Conservation (phyloP, 2,797 vertebrate genomes). For the Meriones psammophilus region DNA sequence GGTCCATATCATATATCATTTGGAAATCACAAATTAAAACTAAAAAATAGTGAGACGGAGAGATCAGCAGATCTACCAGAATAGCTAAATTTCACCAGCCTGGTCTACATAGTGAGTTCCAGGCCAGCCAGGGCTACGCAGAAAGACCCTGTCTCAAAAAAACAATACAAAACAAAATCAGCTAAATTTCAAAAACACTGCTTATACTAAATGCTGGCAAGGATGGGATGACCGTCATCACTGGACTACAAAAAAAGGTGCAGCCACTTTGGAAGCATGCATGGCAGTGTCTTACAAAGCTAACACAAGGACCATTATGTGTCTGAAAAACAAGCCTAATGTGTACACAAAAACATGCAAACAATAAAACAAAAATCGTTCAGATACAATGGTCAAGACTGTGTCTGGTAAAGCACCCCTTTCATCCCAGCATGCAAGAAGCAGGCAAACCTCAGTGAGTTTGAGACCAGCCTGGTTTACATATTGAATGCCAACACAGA, state of each 20-base stretch:
- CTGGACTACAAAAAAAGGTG: not conserved
- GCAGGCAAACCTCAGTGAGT: not conserved
- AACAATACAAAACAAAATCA: not conserved
- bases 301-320: constrained; percentile 23
- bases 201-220: not conserved
- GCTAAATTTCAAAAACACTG: constrained; percentile 46
- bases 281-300: constrained; percentile 26
- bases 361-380: not conserved
- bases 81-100: not conserved
- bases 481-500: not conserved
- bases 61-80: not conserved
- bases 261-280: not conserved
- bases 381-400: not conserved
- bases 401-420: not conserved
- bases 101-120: not conserved
- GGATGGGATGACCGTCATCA: not conserved
- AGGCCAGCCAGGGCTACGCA: not conserved
- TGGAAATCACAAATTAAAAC: constrained; percentile 33
- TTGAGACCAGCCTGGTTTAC: not conserved
- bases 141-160: not conserved
- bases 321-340: constrained; percentile 26
- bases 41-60: not conserved
- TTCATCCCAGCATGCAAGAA: not conserved
- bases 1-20: not conserved
- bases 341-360: constrained; percentile 41